Base-by-base conservation (phyloP, 2,113 vertebrate genomes). In the Campylomormyrus tamandua region DNA sequence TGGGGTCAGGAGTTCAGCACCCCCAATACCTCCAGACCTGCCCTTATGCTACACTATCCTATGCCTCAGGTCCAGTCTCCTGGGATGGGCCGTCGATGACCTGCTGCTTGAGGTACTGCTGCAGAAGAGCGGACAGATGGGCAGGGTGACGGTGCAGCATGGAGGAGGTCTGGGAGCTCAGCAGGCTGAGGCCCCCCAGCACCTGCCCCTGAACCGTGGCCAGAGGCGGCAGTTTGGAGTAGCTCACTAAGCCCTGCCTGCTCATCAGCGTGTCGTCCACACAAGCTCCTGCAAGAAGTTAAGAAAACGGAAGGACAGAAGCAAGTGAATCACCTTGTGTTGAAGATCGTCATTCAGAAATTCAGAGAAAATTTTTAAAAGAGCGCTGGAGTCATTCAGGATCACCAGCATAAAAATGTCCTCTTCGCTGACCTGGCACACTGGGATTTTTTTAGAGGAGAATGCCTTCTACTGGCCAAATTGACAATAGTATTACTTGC, bases 181-280 rank as follows among this genome's bases (percentile, higher is more conserved):
- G 93, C 91, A 96, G 85, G 0, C 93, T 91, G 87, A 99, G 92
- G 0, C 96, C 95, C 0, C 97, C 96, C 1, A 97, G 94, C 3
- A 97, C 93, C 91, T 98, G 94, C 0, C 96, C 96, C 86, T 95
- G 97, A 1, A 94, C 62, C 0, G 92, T 87, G 1, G 93, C 91
- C 93, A 97, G 46, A 0, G 96, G 91, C 0, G 97, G 97, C 90
- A 99, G 95, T 58, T 94, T 98, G 94, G 98, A 95, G 0, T 97
- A 97, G 90, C 77, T 94, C 90, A 96, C 10, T 46, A 99, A 89
- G 0, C 98, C 98, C 90, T 97, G 95, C 3, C 87, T 93, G 56
- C 97, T 99, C 93, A 99, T 95, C 93, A 99, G 93, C 0, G 94
- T 96, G 94, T 96, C 85, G 0, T 99, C 98, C 2, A 99, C 91